Evolutionary conservation across 2,113 vertebrate genomes (phyloP).

Genomic region (Elephas maximus): DNA sequence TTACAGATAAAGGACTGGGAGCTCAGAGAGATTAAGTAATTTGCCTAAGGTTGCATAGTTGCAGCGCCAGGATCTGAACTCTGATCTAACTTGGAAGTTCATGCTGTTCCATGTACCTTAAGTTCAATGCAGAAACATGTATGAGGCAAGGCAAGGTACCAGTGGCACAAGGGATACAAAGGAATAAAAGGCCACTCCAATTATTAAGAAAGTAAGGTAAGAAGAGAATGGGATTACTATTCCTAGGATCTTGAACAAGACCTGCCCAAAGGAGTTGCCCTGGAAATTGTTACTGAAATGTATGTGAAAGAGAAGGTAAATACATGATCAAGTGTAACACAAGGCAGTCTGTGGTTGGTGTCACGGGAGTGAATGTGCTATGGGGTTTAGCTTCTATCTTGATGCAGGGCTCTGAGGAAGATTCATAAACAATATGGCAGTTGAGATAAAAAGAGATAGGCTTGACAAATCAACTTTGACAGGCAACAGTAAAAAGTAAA

Average conservation of each 20-base stretch:
- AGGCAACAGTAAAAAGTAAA: not conserved
- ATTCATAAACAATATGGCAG: not conserved
- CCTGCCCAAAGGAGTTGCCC: not conserved
- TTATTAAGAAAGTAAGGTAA: not conserved
- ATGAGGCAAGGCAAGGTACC: not conserved
- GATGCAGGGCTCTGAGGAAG: not conserved
- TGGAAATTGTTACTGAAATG: not conserved
- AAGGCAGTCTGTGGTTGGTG: not conserved
- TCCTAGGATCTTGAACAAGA: conserved; percentile 36
- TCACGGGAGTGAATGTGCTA: not conserved
- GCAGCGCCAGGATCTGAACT: not conserved
- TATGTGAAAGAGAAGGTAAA: not conserved
- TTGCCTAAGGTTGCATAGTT: conserved; percentile 58
- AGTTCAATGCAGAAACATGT: not conserved
- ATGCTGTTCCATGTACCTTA: not conserved
- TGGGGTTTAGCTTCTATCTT: not conserved
- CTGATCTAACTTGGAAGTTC: not conserved
- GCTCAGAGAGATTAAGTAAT: conserved; percentile 22
- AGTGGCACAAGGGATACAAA: not conserved
- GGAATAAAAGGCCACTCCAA: not conserved
- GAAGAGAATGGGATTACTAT: not conserved
- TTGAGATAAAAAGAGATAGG: not conserved
- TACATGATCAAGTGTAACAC: not conserved
- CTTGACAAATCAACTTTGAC: not conserved
- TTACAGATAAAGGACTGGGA: not conserved